A percentile compares a stretch with the other conserved stretches of the same genome.
phyloP scores from a whole-genome alignment of 2,888 invertebrate species.

The Lutraria lutraria region DNA sequence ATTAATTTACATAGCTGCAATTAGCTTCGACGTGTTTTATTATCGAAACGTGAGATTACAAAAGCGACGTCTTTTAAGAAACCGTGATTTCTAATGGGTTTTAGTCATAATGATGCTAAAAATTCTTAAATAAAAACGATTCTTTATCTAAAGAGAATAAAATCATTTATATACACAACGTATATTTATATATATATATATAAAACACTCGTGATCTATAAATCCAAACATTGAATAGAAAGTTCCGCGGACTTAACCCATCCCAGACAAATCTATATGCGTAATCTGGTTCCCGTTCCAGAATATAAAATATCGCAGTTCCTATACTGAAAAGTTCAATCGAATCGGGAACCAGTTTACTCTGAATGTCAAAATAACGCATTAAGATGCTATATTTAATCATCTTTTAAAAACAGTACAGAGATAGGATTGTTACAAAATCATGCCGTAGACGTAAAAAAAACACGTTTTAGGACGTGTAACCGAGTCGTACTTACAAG shows the following conservation, averaged over 20 bases:
- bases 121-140: not conserved
- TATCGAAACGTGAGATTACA: not conserved
- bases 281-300: too few species aligned
- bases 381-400: too few species aligned
- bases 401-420: too few species aligned
- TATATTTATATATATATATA: not conserved
- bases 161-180: too few species aligned
- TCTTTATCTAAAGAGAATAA: not conserved
- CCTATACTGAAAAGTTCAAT: too few species aligned
- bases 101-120: not conserved
- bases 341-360: too few species aligned
- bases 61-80: not conserved
- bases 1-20: slow-evolving; percentile 2
- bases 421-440: too few species aligned
- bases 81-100: not conserved
- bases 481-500: too few species aligned
- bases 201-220: not conserved
- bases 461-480: too few species aligned
- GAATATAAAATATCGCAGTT: too few species aligned
- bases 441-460: too few species aligned
- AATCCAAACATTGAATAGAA: not conserved
- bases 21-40: slow-evolving; percentile 1
- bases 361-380: too few species aligned
- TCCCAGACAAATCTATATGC: not conserved
- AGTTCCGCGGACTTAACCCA: not conserved